A percentile compares a stretch with the other conserved stretches of the same genome.
These are phyloP conservation scores for Anadara kagoshimensis DNA, from an alignment of 1,140 invertebrate species.

Conservation along the genomic window DNA sequence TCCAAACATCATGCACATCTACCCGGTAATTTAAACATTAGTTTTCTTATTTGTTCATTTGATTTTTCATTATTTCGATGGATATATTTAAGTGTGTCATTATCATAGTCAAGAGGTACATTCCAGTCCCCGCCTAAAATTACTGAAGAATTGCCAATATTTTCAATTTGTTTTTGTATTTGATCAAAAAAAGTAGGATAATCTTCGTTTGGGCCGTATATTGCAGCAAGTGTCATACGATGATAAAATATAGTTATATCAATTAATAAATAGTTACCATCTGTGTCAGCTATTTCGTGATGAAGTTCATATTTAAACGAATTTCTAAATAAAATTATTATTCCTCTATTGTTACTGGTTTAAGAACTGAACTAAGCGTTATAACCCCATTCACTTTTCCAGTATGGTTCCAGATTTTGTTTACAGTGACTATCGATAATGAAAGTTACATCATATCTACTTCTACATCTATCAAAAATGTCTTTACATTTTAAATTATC, in stretches of 20 bases:
- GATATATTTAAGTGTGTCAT: slow-evolving; percentile 1
- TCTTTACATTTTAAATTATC: slow-evolving; percentile 18
- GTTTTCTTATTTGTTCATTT: not conserved
- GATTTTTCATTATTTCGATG: not conserved
- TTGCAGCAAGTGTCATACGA: not conserved
- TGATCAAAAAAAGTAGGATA: not conserved
- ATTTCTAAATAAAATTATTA: slow-evolving; percentile 23
- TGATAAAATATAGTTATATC: not conserved
- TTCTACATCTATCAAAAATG: slow-evolving; percentile 21
- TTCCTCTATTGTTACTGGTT: slow-evolving; percentile 9
- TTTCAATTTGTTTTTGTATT: not conserved
- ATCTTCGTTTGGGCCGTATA: slow-evolving; percentile 7
- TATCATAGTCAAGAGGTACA: not conserved
- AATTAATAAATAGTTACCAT: slow-evolving; percentile 22
- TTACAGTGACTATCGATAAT: slow-evolving; percentile 13
- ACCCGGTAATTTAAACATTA: slow-evolving; percentile 7
- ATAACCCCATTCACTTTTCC: slow-evolving; percentile 16
- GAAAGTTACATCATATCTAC: not conserved
- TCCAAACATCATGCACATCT: not conserved
- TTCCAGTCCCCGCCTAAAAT: slow-evolving; percentile 13
- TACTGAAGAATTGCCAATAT: not conserved
- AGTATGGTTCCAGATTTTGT: not conserved
- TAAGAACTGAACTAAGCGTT: not conserved
- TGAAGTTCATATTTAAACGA: slow-evolving; percentile 13
- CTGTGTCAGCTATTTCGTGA: not conserved